Percentiles rank a stretch among this genome's conserved stretches.
These are phyloP conservation scores for Trichogramma pretiosum DNA, from an alignment of 1,140 invertebrate genomes.

Conservation along the genomic window DNA sequence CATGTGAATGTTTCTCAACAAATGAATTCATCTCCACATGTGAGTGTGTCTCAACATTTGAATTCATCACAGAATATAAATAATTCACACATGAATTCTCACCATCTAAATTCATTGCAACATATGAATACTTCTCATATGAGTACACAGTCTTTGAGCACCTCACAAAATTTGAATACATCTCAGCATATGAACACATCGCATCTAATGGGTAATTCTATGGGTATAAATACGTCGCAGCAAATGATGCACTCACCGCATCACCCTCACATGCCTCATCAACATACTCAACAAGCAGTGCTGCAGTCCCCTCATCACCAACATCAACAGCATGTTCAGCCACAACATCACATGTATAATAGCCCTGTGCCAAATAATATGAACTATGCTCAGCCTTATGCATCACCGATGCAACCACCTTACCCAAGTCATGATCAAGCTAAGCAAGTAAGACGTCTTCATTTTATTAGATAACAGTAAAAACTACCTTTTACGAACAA, in stretches of 20 bases:
- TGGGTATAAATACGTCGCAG: constrained; percentile 10
- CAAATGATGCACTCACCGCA: constrained; percentile 2
- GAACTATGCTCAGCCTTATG: constrained; percentile 26
- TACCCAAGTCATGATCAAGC: constrained; percentile 11
- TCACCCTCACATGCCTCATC: background rate
- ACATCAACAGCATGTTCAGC: constrained; percentile 23
- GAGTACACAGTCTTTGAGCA: too few species aligned
- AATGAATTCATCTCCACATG: constrained; percentile 6
- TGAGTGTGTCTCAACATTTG: constrained; percentile 5
- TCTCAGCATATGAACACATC: constrained; percentile 16
- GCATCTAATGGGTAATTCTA: too few species aligned
- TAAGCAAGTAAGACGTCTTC: constrained; percentile 2
- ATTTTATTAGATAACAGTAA: background rate
- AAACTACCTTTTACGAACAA: background rate
- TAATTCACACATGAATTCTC: constrained; percentile 3
- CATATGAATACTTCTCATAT: too few species aligned
- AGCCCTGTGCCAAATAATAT: constrained; percentile 26
- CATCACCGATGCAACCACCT: constrained; percentile 22
- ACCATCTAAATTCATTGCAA: background rate
- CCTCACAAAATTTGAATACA: constrained; percentile 13
- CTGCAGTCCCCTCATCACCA: constrained; percentile 13
- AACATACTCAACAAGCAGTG: constrained; percentile 1
- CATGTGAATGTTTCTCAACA: constrained; percentile 4
- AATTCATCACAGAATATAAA: constrained; percentile 7
- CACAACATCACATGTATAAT: constrained; percentile 24